Evolutionary conservation across 1,140 invertebrate genomes (phyloP).

Genomic region (Monochamus saltuarius): DNA sequence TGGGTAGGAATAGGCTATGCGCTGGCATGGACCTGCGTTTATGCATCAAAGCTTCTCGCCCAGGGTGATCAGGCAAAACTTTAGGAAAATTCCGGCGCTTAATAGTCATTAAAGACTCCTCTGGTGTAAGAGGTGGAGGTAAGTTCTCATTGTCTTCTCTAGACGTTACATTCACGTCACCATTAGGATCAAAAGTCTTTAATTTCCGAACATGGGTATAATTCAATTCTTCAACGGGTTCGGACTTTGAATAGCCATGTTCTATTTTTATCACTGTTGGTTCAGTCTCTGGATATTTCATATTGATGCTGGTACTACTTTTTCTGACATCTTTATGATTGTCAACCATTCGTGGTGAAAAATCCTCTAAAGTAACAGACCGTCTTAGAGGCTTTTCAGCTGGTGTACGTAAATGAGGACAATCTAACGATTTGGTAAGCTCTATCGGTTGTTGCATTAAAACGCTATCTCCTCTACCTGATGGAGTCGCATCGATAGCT

Average conservation of each 20-base stretch:
- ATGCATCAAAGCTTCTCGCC: slow-evolving; percentile 47
- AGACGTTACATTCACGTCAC: slow-evolving; percentile 75
- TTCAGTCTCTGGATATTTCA: slow-evolving; percentile 42
- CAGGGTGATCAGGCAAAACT: slow-evolving; percentile 73
- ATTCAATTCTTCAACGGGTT: slow-evolving; percentile 62
- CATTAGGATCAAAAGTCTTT: slow-evolving; percentile 55
- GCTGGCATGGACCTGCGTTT: slow-evolving; percentile 60
- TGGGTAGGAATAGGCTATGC: slow-evolving; percentile 52
- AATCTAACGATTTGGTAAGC: slow-evolving; percentile 61
- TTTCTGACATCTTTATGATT: slow-evolving; percentile 51
- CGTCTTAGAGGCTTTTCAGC: slow-evolving; percentile 47
- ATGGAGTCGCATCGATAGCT: slow-evolving; percentile 73
- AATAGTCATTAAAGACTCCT: slow-evolving; percentile 71
- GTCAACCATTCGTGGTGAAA: slow-evolving; percentile 38
- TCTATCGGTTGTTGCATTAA: slow-evolving; percentile 75
- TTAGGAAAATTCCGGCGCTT: slow-evolving; percentile 78
- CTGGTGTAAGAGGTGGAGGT: slow-evolving; percentile 57
- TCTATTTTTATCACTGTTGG: slow-evolving; percentile 56
- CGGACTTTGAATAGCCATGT: slow-evolving; percentile 73
- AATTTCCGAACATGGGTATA: slow-evolving; percentile 47
- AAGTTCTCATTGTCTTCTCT: slow-evolving; percentile 53
- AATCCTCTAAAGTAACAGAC: slow-evolving; percentile 53
- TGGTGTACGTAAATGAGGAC: slow-evolving; percentile 31
- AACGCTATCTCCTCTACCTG: slow-evolving; percentile 68
- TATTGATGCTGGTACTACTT: slow-evolving; percentile 54